Base-by-base conservation (phyloP, 2,888 invertebrate species). In the Cephus rjabovi region DNA sequence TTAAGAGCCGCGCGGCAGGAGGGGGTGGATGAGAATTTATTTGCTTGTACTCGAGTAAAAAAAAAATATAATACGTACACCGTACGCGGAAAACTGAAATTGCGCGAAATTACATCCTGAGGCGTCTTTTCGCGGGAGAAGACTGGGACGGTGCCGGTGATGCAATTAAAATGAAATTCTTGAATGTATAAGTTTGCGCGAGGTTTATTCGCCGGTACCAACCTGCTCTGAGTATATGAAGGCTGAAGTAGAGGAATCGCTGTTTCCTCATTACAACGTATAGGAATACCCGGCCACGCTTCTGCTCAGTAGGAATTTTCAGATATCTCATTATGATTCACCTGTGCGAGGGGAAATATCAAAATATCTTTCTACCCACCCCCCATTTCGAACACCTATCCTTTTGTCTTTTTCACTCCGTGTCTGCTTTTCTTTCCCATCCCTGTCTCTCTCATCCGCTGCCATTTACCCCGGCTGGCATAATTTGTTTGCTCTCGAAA, bases 111-210 rank as follows among this genome's bases (percentile, higher is more conserved):
- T 33, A 23, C 31, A 71, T 30, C 34, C 15, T 30, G 71, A 15
- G 11, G 11, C 31, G 31, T 71, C 23, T 23, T 56, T 56, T 15
- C 56, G 9, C 56, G 9, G 23, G 2, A 23, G 56, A 9, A 56
- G 15, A 23, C 56, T 15, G 23, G 23, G 2, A 23, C 23, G 23
- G 9, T 23, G 9, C 30, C 30, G 40, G 76, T 31, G 76, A 79
- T 80, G 81, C 83, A 86, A 86, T 86, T 86, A 85, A 86, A 86
- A 84, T 82, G 82, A 83, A 86, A 86, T 86, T 86, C 82, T 81
- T 80, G 78, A 83, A 80, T 81, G 79, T 81, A 82, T 81, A 81
- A 84, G 80, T 79, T 82, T 76, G 81, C 81, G 77, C 40, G 80
- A 78, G 74, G 76, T 78, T 71, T 76, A 76, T 74, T 73, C 76